Conservation (phyloP, 2,797 vertebrate genomes). For the Dromococcyx pavoninus region DNA sequence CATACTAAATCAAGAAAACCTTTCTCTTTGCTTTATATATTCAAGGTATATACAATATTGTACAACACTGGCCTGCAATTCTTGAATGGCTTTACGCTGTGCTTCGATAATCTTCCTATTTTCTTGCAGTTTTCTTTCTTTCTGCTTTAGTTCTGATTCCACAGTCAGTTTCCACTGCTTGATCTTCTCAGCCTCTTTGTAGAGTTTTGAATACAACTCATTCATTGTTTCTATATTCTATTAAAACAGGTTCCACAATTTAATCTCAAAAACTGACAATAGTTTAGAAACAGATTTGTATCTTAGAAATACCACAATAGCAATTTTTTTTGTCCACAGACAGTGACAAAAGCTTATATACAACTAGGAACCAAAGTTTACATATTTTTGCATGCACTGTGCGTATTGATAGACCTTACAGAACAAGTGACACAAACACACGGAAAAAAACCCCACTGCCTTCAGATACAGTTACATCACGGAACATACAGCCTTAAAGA, state of each 20-base stretch:
- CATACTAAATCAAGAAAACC: not conserved
- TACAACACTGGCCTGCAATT: slow-evolving; percentile 84
- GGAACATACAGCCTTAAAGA: not conserved
- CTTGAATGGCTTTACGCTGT: slow-evolving; percentile 91
- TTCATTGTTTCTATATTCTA: slow-evolving; percentile 79
- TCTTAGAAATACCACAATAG: slow-evolving; percentile 40
- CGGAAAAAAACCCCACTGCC: not conserved
- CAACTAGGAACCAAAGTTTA: not conserved
- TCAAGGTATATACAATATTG: not conserved
- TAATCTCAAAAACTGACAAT: slow-evolving; percentile 20
- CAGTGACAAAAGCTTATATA: not conserved
- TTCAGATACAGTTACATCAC: not conserved
- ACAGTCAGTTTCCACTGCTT: slow-evolving; percentile 88
- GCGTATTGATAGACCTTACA: not conserved
- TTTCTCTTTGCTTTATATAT: not conserved
- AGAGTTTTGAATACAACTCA: slow-evolving; percentile 87
- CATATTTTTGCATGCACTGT: not conserved
- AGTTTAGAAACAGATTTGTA: slow-evolving; percentile 28
- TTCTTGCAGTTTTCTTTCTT: slow-evolving; percentile 87
- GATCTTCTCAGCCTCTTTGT: slow-evolving; percentile 93
- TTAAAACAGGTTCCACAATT: slow-evolving; percentile 31
- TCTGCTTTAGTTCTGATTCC: slow-evolving; percentile 84
- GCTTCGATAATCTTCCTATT: slow-evolving; percentile 88
- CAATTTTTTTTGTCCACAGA: not conserved
- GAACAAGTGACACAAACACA: not conserved